A percentile compares a stretch with the other conserved stretches of the same genome.
phyloP scores from a whole-genome alignment of 2,113 vertebrate species.

The Sturnus vulgaris region DNA sequence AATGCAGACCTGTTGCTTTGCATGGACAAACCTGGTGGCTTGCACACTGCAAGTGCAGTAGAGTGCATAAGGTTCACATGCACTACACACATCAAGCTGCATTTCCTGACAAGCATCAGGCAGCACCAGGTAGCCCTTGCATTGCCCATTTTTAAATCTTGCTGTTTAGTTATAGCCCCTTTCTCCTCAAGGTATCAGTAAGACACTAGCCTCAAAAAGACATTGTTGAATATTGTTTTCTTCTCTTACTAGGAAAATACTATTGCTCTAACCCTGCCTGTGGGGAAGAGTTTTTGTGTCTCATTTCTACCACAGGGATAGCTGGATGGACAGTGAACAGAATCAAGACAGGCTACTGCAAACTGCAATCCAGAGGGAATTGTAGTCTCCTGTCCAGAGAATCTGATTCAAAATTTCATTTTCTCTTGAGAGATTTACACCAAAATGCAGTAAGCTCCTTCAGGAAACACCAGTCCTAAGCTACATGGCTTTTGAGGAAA shows the following conservation, averaged over 20 bases:
- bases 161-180: neutral
- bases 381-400: neutral
- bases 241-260: neutral
- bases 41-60: neutral
- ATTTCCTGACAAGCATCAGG: neutral
- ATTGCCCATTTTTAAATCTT: neutral
- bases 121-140: neutral
- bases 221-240: neutral
- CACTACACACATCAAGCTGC: neutral
- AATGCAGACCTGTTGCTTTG: neutral
- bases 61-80: fast-evolving
- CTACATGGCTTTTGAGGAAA: neutral
- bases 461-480: neutral
- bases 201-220: neutral
- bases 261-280: neutral
- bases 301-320: neutral
- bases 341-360: neutral
- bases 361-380: fast-evolving
- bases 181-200: neutral
- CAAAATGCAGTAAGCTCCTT: neutral
- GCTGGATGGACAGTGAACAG: neutral
- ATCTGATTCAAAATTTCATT: neutral
- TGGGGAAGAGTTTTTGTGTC: neutral
- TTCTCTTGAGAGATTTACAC: neutral
- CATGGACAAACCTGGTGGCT: neutral